A percentile compares a stretch with the other conserved stretches of the same genome.
These are phyloP conservation scores for Oryctolagus cuniculus DNA, from an alignment of 2,113 vertebrate species.

Conservation along the genomic window DNA sequence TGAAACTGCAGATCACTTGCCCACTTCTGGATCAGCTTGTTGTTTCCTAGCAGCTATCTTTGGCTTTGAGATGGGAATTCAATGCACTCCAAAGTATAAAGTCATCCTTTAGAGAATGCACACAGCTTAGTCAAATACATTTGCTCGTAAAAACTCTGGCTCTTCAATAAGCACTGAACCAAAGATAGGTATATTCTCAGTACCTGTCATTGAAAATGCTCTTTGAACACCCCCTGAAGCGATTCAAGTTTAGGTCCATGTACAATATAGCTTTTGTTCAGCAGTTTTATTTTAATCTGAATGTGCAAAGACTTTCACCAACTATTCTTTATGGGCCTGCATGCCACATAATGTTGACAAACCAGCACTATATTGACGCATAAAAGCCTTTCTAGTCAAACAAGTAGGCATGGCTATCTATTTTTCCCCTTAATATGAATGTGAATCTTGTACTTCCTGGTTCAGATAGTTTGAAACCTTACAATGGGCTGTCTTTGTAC, in stretches of 20 bases:
- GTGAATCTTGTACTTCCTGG: constrained; percentile 63
- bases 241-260: constrained; percentile 54
- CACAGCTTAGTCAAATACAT: constrained; percentile 52
- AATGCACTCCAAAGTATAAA: constrained; percentile 43
- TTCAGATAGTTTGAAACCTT: constrained; percentile 37
- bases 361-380: constrained; percentile 75
- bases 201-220: constrained; percentile 35
- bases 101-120: constrained; percentile 68
- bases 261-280: constrained; percentile 74
- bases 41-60: constrained; percentile 49
- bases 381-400: constrained; percentile 76
- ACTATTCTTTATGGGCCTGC: constrained; percentile 75
- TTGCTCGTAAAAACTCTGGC: constrained; percentile 67
- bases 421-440: constrained; percentile 67
- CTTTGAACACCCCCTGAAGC: constrained; percentile 60
- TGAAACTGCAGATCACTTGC: constrained; percentile 14
- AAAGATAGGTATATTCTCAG: constrained; percentile 56
- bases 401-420: constrained; percentile 59
- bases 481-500: neutral
- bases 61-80: constrained; percentile 57
- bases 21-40: constrained; percentile 41
- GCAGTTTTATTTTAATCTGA: constrained; percentile 80
- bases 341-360: constrained; percentile 78
- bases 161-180: constrained; percentile 68
- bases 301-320: constrained; percentile 74